phyloP scores from a whole-genome alignment of 1,140 invertebrate species.

The Neodiprion virginianus region DNA sequence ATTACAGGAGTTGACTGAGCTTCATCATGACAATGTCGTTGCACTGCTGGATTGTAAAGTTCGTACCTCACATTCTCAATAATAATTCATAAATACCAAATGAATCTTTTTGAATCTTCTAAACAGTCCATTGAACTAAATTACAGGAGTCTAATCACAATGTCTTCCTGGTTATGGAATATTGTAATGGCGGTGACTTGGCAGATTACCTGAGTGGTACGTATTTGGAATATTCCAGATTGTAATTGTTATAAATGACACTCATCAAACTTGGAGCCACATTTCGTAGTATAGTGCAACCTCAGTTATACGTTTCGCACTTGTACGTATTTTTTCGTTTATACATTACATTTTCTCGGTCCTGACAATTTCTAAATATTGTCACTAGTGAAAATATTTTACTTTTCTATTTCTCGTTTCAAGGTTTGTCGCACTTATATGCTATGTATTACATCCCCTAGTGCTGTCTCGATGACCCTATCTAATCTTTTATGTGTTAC shows the following conservation, averaged over 20 bases:
- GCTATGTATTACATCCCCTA: neutral
- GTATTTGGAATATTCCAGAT: slow-evolving; percentile 31
- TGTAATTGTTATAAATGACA: neutral
- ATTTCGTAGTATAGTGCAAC: slow-evolving; percentile 14
- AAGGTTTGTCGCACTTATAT: slow-evolving; percentile 14
- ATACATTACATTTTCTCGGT: neutral
- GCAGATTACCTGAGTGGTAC: slow-evolving; percentile 94
- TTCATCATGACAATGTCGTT: slow-evolving; percentile 98
- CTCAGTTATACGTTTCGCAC: too few relatives aligned
- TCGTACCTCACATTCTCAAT: slow-evolving; percentile 21
- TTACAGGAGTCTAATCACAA: slow-evolving; percentile 85
- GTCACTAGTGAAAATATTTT: slow-evolving; percentile 19
- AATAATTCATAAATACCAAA: neutral
- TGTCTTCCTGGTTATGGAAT: slow-evolving; percentile 98
- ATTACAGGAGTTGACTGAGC: slow-evolving; percentile 87
- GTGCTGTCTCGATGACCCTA: too few relatives aligned
- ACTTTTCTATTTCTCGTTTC: slow-evolving; percentile 25
- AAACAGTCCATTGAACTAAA: too few relatives aligned
- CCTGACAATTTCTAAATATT: slow-evolving; percentile 10
- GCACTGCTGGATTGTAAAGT: slow-evolving; percentile 94
- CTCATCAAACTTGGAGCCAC: too few relatives aligned
- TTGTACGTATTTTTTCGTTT: slow-evolving; percentile 12
- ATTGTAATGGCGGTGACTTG: slow-evolving; percentile 98
- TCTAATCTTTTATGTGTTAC: too few relatives aligned
- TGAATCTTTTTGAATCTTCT: too few relatives aligned